Conservation (phyloP, 2,797 vertebrate genomes). For the Urosaurus nigricauda region DNA sequence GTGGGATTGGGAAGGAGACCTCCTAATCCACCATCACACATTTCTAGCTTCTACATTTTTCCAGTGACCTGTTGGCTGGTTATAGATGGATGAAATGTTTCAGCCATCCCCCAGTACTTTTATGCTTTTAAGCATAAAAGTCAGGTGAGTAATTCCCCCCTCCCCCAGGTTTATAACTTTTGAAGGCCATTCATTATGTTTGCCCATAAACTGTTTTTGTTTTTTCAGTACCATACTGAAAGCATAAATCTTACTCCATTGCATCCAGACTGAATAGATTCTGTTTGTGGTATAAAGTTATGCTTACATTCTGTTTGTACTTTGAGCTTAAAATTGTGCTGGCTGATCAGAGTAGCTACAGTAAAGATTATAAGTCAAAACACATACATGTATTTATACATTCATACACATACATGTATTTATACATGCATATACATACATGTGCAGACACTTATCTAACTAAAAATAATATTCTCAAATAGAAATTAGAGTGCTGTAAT, state of each 20-base stretch:
- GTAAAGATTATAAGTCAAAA: constrained; percentile 37
- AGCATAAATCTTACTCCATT: background rate
- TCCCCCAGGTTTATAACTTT: too few species aligned
- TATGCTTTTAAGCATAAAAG: background rate
- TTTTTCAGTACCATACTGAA: background rate
- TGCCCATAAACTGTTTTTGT: background rate
- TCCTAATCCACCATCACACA: background rate
- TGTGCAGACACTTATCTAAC: background rate
- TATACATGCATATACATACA: background rate
- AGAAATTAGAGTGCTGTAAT: background rate
- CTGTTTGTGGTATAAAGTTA: background rate
- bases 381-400: background rate
- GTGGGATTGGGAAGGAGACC: background rate
- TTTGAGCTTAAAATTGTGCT: background rate
- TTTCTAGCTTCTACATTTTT: background rate
- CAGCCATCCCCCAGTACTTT: background rate
- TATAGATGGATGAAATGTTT: background rate
- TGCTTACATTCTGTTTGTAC: background rate
- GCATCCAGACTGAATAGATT: background rate
- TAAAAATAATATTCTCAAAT: background rate
- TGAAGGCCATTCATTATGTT: background rate
- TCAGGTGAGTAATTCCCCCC: background rate
- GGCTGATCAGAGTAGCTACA: constrained; percentile 48
- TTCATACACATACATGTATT: background rate
- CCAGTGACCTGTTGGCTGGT: background rate